Evolutionary conservation across 2,797 vertebrate genomes (phyloP), one percentile per base, ranked within the genome.

Genomic region (Gymnodraco acuticeps): DNA sequence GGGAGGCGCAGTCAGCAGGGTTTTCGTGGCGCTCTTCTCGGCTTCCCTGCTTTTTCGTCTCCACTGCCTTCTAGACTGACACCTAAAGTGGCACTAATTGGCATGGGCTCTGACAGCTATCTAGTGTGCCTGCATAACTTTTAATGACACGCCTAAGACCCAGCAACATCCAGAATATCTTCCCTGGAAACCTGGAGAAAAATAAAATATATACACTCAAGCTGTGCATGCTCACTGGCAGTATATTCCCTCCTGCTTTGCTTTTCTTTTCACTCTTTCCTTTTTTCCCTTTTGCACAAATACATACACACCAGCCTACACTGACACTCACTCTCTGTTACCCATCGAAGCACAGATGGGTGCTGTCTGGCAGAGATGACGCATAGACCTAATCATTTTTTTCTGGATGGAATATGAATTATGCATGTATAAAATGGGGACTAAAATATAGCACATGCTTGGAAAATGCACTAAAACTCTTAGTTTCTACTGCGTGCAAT

Each of bases 61-160:
- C 74, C 78, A 56, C 84, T 88, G 86, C 88, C 91, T 80, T 79
- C 86, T 83, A 91, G 88, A 90, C 90, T 94, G 92, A 92, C 93
- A 94, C 90, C 89, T 88, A 90, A 93, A 93, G 89, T 95, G 93
- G 90, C 92, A 93, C 92, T 95, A 95, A 95, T 95, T 94, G 94
- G 93, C 89, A 90, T 83, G 83, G 78, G 83, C 88, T 93, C 91
- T 93, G 93, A 93, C 93, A 94, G 93, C 90, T 85, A 89, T 88
- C 86, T 87, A 83, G 86, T 82, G 87, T 83, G 82, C 87, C 87
- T 88, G 85, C 47, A 27, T 89, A 93, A 92, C 89, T 94, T 93
- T 93, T 93, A 93, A 93, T 91, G 91, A 89, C 92, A 90, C 78
- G 85, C 77, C 90, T 91, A 83, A 67, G 82, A 87, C 89, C 87